These are phyloP conservation scores for Bombus balteatus DNA, from an alignment of 1,140 invertebrate species.

Conservation along the genomic window DNA sequence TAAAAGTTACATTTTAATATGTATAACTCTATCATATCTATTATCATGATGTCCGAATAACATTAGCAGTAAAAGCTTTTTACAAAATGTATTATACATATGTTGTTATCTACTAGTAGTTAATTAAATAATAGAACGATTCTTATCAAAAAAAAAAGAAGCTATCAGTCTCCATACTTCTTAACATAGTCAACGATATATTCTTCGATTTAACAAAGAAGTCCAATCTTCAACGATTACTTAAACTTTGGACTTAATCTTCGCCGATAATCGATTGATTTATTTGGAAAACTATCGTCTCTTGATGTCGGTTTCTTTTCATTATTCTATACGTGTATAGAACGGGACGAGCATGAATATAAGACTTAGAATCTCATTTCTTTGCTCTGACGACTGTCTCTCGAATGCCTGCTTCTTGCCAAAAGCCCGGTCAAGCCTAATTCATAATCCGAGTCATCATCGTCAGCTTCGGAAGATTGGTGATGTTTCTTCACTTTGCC, in stretches of 20 bases:
- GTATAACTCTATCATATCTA: too few species aligned
- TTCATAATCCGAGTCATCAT: constrained; percentile 75
- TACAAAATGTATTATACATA: too few species aligned
- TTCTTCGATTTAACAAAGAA: neutral
- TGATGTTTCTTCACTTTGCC: constrained; percentile 60
- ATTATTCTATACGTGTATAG: constrained; percentile 13
- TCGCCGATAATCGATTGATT: constrained; percentile 18
- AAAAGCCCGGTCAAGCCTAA: constrained; percentile 71
- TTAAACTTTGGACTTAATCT: neutral
- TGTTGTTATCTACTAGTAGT: neutral
- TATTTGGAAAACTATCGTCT: constrained; percentile 9
- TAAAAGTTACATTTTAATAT: too few species aligned
- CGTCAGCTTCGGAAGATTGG: constrained; percentile 62
- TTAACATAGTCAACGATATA: constrained; percentile 9
- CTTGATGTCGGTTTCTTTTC: neutral
- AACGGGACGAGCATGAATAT: neutral
- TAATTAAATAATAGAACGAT: neutral
- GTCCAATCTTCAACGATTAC: neutral
- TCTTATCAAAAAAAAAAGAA: neutral
- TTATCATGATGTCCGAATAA: too few species aligned
- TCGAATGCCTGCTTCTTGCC: constrained; percentile 58
- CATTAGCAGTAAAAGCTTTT: too few species aligned
- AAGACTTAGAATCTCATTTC: constrained; percentile 74
- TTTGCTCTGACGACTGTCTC: constrained; percentile 71
- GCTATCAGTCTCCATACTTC: constrained; percentile 53